Conservation (phyloP, 1,140 invertebrate species). For the Drosophila ercepeae region DNA sequence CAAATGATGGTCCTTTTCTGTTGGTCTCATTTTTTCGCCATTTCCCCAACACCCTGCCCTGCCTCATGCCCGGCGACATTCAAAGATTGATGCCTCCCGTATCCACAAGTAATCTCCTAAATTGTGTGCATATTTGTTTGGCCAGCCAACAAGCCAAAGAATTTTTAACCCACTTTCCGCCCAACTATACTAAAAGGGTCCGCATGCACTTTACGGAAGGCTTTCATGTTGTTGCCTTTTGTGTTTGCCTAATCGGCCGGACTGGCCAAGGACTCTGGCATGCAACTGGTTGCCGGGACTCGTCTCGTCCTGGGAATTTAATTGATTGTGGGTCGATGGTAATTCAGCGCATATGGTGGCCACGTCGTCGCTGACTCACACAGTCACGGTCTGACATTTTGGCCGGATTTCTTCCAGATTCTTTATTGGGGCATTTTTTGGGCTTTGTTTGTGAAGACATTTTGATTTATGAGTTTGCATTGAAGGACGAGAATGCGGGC, state of each 20-base stretch:
- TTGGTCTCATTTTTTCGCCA: neutral
- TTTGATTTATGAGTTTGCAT: constrained; percentile 76
- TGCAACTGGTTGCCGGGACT: constrained; percentile 48
- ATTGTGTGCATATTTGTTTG: constrained; percentile 70
- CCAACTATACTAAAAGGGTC: constrained; percentile 17
- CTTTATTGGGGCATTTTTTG: constrained; percentile 37
- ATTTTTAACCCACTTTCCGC: constrained; percentile 14
- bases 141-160: constrained; percentile 39
- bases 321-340: constrained; percentile 48
- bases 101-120: constrained; percentile 75
- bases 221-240: constrained; percentile 55
- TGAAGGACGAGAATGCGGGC: constrained; percentile 7
- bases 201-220: constrained; percentile 39
- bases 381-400: constrained; percentile 45
- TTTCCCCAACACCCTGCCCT: constrained; percentile 11
- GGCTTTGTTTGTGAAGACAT: constrained; percentile 72
- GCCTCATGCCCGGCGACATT: constrained; percentile 58
- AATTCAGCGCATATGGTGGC: constrained; percentile 34
- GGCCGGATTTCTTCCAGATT: constrained; percentile 24
- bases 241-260: constrained; percentile 65
- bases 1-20: constrained; percentile 6
- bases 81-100: constrained; percentile 72
- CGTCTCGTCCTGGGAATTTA: constrained; percentile 48
- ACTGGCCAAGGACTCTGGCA: constrained; percentile 48
- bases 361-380: constrained; percentile 30